A percentile compares a stretch with the other conserved stretches of the same genome.
phyloP scores from a whole-genome alignment of 2,113 vertebrate genomes.

The Microcebus tavaratra region DNA sequence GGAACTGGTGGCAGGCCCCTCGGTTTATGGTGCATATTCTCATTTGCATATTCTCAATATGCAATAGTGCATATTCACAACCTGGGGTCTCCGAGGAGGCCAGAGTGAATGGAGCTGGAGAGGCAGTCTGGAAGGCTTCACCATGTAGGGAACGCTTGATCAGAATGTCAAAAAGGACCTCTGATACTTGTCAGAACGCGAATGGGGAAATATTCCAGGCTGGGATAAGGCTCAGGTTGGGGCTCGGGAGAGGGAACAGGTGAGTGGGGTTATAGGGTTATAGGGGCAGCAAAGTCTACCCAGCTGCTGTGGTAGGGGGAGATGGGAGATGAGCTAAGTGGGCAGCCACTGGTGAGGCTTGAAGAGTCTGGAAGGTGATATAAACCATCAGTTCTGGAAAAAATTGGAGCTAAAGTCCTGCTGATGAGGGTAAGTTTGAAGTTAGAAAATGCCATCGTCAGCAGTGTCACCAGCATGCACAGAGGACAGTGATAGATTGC shows the following conservation, averaged over 20 bases:
- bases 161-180: background rate
- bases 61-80: background rate
- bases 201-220: background rate
- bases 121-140: background rate
- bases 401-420: background rate
- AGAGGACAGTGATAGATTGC: conserved; percentile 16
- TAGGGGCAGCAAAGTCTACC: background rate
- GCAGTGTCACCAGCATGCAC: background rate
- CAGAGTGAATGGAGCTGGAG: background rate
- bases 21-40: background rate
- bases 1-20: background rate
- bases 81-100: background rate
- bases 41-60: background rate
- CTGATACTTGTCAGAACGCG: background rate
- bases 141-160: background rate
- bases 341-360: background rate
- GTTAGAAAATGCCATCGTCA: conserved; percentile 9
- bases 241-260: background rate
- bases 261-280: background rate
- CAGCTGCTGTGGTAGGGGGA: background rate
- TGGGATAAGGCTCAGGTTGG: background rate
- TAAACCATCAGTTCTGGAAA: background rate
- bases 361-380: background rate
- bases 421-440: background rate
- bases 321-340: background rate